Conservation (phyloP, 2,888 invertebrate species). For the Eupithecia subumbrata region DNA sequence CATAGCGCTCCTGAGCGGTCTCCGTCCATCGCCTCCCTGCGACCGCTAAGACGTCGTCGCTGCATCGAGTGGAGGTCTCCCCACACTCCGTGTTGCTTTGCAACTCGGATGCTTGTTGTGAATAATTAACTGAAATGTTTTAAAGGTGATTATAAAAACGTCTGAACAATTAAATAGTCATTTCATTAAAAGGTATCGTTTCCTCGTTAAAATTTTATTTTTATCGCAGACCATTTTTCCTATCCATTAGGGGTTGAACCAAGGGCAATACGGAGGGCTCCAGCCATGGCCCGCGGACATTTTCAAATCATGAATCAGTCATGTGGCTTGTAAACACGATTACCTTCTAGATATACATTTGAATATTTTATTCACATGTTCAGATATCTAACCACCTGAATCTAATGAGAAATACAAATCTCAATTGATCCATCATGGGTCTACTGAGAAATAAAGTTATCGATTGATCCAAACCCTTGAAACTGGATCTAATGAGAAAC, state of each 20-base stretch:
- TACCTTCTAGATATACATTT: neutral
- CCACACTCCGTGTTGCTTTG: neutral
- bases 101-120: neutral
- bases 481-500: neutral
- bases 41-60: neutral
- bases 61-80: neutral
- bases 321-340: neutral
- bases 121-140: neutral
- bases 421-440: neutral
- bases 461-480: too few species aligned
- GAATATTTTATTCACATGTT: neutral
- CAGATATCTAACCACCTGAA: neutral
- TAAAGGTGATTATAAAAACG: neutral
- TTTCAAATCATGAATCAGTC: neutral
- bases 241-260: slow-evolving; percentile 25
- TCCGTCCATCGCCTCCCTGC: neutral
- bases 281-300: neutral
- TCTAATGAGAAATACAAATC: neutral
- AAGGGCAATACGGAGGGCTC: neutral
- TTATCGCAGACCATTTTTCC: slow-evolving; percentile 19
- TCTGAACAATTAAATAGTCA: slow-evolving; percentile 6
- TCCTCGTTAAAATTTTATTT: slow-evolving; percentile 19
- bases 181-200: slow-evolving; percentile 18
- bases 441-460: neutral
- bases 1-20: too few species aligned